Evolutionary conservation across 2,888 invertebrate genomes (phyloP).

Genomic region (Neuroscelio doddi): DNA sequence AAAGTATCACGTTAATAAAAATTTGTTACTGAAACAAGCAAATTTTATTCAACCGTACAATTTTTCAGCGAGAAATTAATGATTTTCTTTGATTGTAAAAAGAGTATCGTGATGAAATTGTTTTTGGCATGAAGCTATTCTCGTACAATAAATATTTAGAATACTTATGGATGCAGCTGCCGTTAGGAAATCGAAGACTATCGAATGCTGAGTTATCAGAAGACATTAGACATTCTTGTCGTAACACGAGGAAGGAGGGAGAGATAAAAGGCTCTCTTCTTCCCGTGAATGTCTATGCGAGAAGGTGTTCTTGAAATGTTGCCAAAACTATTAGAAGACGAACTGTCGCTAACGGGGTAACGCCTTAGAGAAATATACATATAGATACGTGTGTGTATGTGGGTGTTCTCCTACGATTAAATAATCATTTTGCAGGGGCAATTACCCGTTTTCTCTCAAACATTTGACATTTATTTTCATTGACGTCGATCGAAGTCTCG

Average conservation of each 20-base stretch:
- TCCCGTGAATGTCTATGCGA: slow-evolving; percentile 39
- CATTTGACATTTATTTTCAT: slow-evolving; percentile 11
- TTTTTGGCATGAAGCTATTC: neutral
- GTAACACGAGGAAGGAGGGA: slow-evolving; percentile 34
- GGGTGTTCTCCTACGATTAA: slow-evolving; percentile 27
- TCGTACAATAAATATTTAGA: slow-evolving; percentile 24
- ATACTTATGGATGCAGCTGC: slow-evolving; percentile 22
- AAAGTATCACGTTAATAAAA: neutral
- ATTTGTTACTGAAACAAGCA: neutral
- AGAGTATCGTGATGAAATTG: neutral
- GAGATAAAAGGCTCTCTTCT: slow-evolving; percentile 48
- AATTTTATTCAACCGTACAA: neutral
- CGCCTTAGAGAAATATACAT: slow-evolving; percentile 18
- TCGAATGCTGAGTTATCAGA: slow-evolving; percentile 45
- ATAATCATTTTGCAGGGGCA: slow-evolving; percentile 37
- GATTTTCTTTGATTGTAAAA: neutral
- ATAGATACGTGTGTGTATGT: neutral
- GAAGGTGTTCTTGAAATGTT: slow-evolving; percentile 54
- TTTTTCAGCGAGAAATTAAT: too few species aligned
- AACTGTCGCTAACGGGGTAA: slow-evolving; percentile 15
- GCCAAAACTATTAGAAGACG: slow-evolving; percentile 56
- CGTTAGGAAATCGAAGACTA: slow-evolving; percentile 38
- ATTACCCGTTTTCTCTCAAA: slow-evolving; percentile 37
- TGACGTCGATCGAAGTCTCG: slow-evolving; percentile 9
- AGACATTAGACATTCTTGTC: slow-evolving; percentile 48